These are phyloP conservation scores for Sarcophilus harrisii DNA, from an alignment of 2,797 vertebrate species.

Conservation along the genomic window DNA sequence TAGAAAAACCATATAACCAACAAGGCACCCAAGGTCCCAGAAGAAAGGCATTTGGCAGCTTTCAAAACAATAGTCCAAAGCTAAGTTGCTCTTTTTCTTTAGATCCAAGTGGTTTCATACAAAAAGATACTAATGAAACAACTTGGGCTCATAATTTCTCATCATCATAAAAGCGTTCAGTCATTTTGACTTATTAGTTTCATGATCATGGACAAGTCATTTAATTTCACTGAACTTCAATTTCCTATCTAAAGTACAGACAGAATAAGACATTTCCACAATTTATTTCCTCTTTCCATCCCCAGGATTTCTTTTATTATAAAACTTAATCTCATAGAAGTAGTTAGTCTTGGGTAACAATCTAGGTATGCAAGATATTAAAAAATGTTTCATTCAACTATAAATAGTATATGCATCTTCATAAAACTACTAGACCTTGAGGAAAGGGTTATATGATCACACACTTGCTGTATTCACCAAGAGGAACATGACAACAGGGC, in stretches of 20 bases:
- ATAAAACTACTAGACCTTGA: not conserved
- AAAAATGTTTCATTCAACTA: not conserved
- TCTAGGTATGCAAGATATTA: not conserved
- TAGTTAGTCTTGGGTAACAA: not conserved
- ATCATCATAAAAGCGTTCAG: not conserved
- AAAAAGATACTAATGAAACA: not conserved
- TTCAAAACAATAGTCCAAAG: not conserved
- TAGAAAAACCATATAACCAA: not conserved
- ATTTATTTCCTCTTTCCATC: too few relatives aligned
- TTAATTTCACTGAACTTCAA: not conserved
- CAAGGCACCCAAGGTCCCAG: not conserved
- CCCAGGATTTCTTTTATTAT: too few relatives aligned
- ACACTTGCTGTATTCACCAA: not conserved
- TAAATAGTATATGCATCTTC: not conserved
- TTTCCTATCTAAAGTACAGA: not conserved
- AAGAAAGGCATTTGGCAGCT: not conserved
- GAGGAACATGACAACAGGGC: not conserved
- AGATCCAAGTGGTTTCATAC: not conserved
- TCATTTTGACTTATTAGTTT: not conserved
- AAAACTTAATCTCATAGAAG: not conserved
- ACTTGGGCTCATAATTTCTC: not conserved
- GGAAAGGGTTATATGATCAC: not conserved
- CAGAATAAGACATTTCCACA: too few relatives aligned
- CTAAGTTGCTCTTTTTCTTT: not conserved
- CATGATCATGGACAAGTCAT: not conserved